Conservation (phyloP, 2,797 vertebrate genomes). For the Phataginus tetradactyla region DNA sequence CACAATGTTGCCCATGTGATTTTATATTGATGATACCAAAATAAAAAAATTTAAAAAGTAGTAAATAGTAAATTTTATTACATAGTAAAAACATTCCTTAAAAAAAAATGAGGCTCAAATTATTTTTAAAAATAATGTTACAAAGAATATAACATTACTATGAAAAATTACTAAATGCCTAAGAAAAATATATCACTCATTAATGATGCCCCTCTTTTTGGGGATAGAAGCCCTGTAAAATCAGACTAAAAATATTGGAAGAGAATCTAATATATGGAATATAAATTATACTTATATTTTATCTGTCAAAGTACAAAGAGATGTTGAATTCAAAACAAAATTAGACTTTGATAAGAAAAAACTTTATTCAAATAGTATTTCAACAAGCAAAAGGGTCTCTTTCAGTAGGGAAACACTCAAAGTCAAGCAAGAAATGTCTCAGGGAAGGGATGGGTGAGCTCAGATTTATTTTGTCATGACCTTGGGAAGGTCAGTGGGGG, state of each 20-base stretch:
- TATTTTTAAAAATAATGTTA: neutral
- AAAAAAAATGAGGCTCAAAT: neutral
- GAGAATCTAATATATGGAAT: neutral
- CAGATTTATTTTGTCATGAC: neutral
- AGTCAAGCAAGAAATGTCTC: neutral
- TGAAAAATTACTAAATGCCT: neutral
- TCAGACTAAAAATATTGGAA: neutral
- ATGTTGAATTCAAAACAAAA: neutral
- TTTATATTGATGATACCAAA: too few species aligned
- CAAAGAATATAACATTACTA: neutral
- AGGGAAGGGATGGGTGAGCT: neutral
- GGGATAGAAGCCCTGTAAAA: neutral
- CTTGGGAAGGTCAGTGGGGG: neutral
- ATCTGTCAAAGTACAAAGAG: neutral
- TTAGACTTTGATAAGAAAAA: neutral
- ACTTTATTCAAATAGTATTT: neutral
- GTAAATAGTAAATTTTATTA: too few species aligned
- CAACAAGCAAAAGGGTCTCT: neutral
- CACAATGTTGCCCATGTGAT: too few species aligned
- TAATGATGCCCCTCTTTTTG: neutral
- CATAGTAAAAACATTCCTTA: too few species aligned
- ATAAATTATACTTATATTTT: neutral
- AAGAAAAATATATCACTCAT: neutral
- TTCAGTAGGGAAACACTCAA: neutral
- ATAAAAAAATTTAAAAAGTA: too few species aligned